phyloP scores from a whole-genome alignment of 2,113 vertebrate species.

The Melanerpes formicivorus region DNA sequence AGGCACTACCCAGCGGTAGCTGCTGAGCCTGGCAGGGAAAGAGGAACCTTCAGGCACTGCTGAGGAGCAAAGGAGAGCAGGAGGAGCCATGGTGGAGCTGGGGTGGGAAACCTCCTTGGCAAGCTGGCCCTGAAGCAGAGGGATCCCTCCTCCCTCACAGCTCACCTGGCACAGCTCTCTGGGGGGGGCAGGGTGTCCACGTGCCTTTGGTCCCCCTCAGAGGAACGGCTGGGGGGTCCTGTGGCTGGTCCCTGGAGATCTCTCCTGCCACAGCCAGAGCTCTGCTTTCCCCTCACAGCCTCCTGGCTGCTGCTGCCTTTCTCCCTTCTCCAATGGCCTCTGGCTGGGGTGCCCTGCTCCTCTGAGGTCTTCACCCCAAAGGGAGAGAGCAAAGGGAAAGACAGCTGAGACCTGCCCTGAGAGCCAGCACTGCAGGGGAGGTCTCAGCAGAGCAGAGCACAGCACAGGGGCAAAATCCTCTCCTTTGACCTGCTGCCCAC shows the following conservation, averaged over 20 bases:
- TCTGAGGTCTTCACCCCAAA: constrained; percentile 42
- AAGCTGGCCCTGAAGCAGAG: not conserved
- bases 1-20: constrained; percentile 87
- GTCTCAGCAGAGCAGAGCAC: too few relatives aligned
- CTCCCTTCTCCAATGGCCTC: constrained; percentile 56
- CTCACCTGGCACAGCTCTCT: constrained; percentile 73
- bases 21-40: constrained; percentile 69
- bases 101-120: not conserved
- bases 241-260: not conserved
- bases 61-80: not conserved
- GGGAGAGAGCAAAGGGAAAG: not conserved
- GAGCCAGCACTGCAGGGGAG: not conserved
- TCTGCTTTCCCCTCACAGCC: constrained; percentile 55
- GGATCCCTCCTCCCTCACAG: not conserved
- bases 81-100: not conserved
- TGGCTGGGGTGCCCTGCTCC: constrained; percentile 25
- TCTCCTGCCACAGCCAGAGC: not conserved
- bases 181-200: not conserved
- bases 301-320: constrained; percentile 34
- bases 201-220: constrained; percentile 47
- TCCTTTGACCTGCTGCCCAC: too few relatives aligned
- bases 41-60: not conserved
- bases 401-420: not conserved
- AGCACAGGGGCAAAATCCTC: too few relatives aligned
- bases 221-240: not conserved